Base-by-base conservation (phyloP, 2,888 invertebrate species). In the Sericinus montela region DNA sequence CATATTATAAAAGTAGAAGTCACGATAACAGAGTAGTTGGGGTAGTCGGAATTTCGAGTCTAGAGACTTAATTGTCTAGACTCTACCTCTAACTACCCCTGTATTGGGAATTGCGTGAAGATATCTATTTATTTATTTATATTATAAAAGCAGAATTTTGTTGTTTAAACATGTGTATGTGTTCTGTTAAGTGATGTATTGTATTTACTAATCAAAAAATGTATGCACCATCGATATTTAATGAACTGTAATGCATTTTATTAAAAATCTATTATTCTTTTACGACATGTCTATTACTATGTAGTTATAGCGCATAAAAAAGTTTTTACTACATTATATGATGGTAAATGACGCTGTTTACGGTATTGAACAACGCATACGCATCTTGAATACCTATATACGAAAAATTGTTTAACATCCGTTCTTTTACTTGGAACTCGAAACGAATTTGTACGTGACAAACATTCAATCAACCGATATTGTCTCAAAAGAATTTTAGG, bases 381-480 rank as follows among this genome's bases (percentile, higher is more conserved):
- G 60, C 59, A 63, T 62, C 53, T 65, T 63, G 66, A 68, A 64
- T 67, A 54, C 65, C 69, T 40, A 11, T 23, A 70, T 59, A 61
- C 59, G 60, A 58, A 57, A 56, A 62, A 39, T 46, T 36, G 44
- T 56, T 45, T 65, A 59, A 68, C 67, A 68, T 82, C 77, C 75
- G 73, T 69, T 68, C 57, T 65, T 75, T 68, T 66, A 65, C 58
- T 59, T 56, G 52, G 74, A 71, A 76, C 75, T 72, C 63, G 52
- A 60, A 73, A 68, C 64, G 63, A 55, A 45, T 49, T 39, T 14
- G 59, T 53, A 69, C 71, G 71, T 71, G 73, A 63, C 59, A 48
- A 54, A 62, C 57, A 60, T 69, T 14, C 19, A 54, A 51, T 35
- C 49, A 47, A 52, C 45, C 40, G 32, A 52, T 45, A 35, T 11